These are phyloP conservation scores for Drosophila antonietae DNA, from an alignment of 2,888 invertebrate species.

Conservation along the genomic window DNA sequence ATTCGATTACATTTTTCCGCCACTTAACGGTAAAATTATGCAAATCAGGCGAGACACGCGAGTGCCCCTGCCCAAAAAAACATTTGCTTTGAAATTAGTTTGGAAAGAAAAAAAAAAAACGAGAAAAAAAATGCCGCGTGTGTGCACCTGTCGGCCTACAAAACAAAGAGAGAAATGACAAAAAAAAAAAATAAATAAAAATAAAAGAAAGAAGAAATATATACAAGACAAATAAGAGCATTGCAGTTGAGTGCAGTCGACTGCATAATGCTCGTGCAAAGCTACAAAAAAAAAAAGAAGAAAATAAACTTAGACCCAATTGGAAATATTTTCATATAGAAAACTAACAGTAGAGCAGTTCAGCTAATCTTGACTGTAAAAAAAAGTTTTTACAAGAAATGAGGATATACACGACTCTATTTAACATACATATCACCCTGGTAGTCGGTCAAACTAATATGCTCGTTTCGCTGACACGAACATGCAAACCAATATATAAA, in stretches of 20 bases:
- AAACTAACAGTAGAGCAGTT: not conserved
- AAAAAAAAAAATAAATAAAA: not conserved
- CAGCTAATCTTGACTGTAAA: not conserved
- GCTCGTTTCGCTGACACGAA: not conserved
- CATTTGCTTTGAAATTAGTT: conserved; percentile 76
- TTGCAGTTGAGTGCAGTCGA: conserved; percentile 2
- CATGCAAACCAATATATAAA: conserved; percentile 3
- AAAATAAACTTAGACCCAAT: no score
- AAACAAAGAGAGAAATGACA: conserved; percentile 24
- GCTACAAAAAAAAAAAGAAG: not conserved
- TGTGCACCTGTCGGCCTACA: conserved; percentile 64
- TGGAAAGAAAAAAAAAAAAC: conserved; percentile 12
- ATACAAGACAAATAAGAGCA: not conserved
- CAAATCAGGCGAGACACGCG: conserved; percentile 67
- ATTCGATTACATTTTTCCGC: conserved; percentile 80
- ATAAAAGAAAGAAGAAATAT: not conserved
- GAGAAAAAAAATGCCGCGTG: conserved; percentile 49
- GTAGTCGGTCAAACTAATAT: not conserved
- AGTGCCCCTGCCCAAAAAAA: conserved; percentile 16
- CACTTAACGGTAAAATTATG: conserved; percentile 77
- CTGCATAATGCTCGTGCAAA: conserved; percentile 1
- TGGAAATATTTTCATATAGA: not conserved
- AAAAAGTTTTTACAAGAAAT: not conserved
- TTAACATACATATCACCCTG: not conserved
- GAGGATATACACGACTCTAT: not conserved